Evolutionary conservation across 2,888 invertebrate genomes (phyloP), one percentile per base, ranked within the genome.

Genomic region (Microdon myrmicae): DNA sequence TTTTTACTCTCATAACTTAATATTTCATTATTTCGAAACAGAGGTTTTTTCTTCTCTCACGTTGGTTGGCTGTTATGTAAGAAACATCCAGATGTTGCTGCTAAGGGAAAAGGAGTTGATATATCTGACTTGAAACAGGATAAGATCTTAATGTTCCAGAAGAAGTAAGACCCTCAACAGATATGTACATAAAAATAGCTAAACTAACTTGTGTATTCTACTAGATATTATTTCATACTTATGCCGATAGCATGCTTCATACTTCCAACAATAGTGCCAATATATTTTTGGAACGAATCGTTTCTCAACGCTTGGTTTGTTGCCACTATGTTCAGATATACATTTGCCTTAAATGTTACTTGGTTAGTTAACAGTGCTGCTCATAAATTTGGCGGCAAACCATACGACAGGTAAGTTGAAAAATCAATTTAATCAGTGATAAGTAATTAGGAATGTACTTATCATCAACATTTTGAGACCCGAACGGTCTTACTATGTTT

Each of bases 31-130:
- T 38, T 12, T 2, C 6, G 8, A 32, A 32, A 32, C 47, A 84
- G 95, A 16, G 97, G 97, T 6, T 95, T 97, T 82, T 96, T 96
- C 85, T 97, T 96, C 82, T 87, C 96, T 0, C 97, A 97, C 79
- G 85, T 96, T 71, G 97, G 97, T 55, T 97, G 97, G 97, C 83
- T 97, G 61, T 81, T 96, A 48, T 89, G 90, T 72, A 86, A 88
- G 71, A 96, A 97, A 78, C 96, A 96, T 76, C 93, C 93, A 0
- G 90, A 93, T 67, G 91, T 97, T 25, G 90, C 86, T 75, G 84
- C 82, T 64, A 95, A 94, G 78, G 96, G 96, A 73, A 89, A 91
- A 70, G 85, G 87, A 32, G 84, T 96, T 16, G 94, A 96, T 75
- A 73, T 95, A 68, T 89, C 87, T 38, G 96, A 97, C 79, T 82